Conservation (phyloP, 1,140 invertebrate genomes). For the Drosophila varians region DNA sequence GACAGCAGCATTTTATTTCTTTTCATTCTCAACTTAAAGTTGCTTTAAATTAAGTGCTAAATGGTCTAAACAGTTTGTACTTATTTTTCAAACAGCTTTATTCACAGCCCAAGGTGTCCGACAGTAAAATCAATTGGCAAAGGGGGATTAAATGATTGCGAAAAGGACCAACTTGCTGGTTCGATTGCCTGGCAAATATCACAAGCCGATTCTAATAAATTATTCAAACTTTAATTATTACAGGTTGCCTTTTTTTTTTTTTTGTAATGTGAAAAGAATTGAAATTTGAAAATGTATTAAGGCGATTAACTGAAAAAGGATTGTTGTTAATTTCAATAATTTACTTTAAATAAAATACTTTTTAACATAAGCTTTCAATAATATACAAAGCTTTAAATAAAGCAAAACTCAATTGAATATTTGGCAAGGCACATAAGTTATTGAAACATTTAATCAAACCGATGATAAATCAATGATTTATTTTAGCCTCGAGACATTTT, state of each 20-base stretch:
- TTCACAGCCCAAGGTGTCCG: neutral
- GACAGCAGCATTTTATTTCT: constrained; percentile 22
- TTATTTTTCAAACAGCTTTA: neutral
- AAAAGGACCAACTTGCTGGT: neutral
- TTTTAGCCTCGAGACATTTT: neutral
- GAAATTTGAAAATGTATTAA: neutral
- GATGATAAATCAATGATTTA: neutral
- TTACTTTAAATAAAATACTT: too few species aligned
- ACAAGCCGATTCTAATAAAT: neutral
- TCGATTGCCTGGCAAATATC: neutral
- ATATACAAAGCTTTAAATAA: too few species aligned
- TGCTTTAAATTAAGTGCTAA: constrained; percentile 61
- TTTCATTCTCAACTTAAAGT: constrained; percentile 24
- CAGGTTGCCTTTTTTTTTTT: neutral
- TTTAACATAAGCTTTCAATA: too few species aligned
- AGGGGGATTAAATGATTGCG: neutral
- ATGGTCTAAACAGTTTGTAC: constrained; percentile 12
- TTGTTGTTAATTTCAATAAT: neutral
- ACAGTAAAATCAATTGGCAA: constrained; percentile 5
- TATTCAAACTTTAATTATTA: neutral
- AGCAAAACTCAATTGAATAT: too few species aligned
- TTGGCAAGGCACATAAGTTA: too few species aligned
- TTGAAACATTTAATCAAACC: neutral
- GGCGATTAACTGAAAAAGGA: neutral
- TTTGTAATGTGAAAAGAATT: neutral